Evolutionary conservation across 2,797 vertebrate species (phyloP), one percentile per base, ranked within the genome.

Genomic region (Crocidura indochinensis): DNA sequence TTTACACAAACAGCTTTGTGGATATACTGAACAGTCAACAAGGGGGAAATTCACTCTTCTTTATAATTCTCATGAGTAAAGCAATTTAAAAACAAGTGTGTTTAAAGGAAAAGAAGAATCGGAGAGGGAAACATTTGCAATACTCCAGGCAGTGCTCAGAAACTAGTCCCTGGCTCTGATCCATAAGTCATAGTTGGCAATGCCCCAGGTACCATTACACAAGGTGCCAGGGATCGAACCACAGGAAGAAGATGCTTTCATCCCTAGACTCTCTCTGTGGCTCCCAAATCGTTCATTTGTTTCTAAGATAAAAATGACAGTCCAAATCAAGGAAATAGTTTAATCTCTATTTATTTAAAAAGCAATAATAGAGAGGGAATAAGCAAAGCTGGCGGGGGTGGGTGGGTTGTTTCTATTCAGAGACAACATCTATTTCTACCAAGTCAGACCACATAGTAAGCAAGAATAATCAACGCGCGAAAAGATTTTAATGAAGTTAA

Each of bases 401-500:
- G 4, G 20, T 67, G 20, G 14, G 38, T 29, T 84, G 20, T 60
- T 10, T 2, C 46, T 38, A n/a, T n/a, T 27, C 19, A 29, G 31
- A 49, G 12, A 19, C 2, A 47, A 38, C 1, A 17, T 56, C 38
- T 87, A 14, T 76, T 92, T 80, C 62, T 89, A 27, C 4, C 2
- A 69, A 65, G 12, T 78, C 27, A 65, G 73, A 83, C 2, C 12
- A 44, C 31, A 29, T 82, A 68, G 24, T 79, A 79, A 12, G 12
- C 64, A 86, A 67, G 26, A 51, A n/a, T 10, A 76, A 84, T 27
- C 49, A 29, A 73, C 17, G 67, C 38, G 72, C 4, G 38, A 69
- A 11, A 27, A 87, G 72, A 80, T 90, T 69, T 75, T 84, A 84
- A 79, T 71, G 29, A 93, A 90, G 83, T 94, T 94, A 95, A 92